Conservation (phyloP, 1,140 invertebrate genomes). For the Drosophila kanapiae region DNA sequence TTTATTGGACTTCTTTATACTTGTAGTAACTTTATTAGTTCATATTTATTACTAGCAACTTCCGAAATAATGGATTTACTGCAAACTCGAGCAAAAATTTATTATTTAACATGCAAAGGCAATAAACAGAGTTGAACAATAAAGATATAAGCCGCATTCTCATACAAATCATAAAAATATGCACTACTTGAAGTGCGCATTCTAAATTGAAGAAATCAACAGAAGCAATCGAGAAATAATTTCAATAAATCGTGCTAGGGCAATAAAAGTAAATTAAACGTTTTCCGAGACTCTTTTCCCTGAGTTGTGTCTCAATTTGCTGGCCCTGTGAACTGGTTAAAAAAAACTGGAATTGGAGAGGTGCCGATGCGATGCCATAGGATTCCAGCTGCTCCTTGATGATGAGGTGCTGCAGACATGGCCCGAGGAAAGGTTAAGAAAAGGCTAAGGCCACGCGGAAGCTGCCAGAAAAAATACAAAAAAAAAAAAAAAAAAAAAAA, state of each 20-base stretch:
- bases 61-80: neutral
- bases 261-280: constrained; percentile 79
- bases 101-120: constrained; percentile 4
- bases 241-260: constrained; percentile 77
- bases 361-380: constrained; percentile 28
- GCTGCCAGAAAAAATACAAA: constrained; percentile 39
- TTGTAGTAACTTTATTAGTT: neutral
- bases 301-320: constrained; percentile 74
- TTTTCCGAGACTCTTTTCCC: constrained; percentile 31
- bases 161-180: constrained; percentile 22
- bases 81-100: neutral
- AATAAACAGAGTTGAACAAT: constrained; percentile 7
- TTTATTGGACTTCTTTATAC: neutral
- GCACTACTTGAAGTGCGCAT: constrained; percentile 11
- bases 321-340: constrained; percentile 11
- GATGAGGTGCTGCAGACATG: constrained; percentile 76
- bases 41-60: neutral
- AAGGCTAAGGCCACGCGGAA: constrained; percentile 60
- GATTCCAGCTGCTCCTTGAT: constrained; percentile 56
- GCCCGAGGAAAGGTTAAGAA: constrained; percentile 55
- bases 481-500: constrained; percentile 8
- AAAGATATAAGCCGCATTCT: constrained; percentile 2
- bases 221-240: constrained; percentile 64
- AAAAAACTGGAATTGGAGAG: constrained; percentile 5
- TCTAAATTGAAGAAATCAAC: constrained; percentile 10